Evolutionary conservation across 2,113 vertebrate genomes (phyloP).

Genomic region (Panthera tigris): DNA sequence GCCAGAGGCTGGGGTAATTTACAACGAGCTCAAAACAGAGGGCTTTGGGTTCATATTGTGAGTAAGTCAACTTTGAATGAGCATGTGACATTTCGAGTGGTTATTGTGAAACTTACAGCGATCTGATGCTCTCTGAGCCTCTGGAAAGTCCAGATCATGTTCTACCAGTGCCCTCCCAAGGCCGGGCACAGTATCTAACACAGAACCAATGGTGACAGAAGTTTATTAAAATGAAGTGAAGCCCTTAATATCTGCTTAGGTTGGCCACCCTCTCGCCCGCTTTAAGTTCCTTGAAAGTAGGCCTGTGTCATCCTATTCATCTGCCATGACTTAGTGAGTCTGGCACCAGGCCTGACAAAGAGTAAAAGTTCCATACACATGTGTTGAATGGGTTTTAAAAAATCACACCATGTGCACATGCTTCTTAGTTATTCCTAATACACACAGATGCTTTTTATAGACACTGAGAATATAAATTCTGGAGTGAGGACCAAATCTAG

Average conservation of each 20-base stretch:
- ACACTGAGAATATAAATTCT: neutral
- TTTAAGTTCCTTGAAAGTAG: neutral
- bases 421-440: neutral
- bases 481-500: neutral
- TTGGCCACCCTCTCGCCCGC: neutral
- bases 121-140: neutral
- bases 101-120: neutral
- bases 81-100: neutral
- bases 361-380: neutral
- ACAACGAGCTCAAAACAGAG: neutral
- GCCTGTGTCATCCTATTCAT: neutral
- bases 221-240: neutral
- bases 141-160: neutral
- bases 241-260: neutral
- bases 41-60: neutral
- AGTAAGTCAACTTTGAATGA: neutral
- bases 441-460: neutral
- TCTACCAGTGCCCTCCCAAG: neutral
- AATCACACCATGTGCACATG: neutral
- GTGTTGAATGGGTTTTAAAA: neutral
- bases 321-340: neutral
- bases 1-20: neutral
- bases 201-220: neutral
- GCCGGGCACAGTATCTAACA: neutral
- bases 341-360: neutral